Conservation (phyloP, 2,113 vertebrate genomes). For the Donacobius atricapilla region DNA sequence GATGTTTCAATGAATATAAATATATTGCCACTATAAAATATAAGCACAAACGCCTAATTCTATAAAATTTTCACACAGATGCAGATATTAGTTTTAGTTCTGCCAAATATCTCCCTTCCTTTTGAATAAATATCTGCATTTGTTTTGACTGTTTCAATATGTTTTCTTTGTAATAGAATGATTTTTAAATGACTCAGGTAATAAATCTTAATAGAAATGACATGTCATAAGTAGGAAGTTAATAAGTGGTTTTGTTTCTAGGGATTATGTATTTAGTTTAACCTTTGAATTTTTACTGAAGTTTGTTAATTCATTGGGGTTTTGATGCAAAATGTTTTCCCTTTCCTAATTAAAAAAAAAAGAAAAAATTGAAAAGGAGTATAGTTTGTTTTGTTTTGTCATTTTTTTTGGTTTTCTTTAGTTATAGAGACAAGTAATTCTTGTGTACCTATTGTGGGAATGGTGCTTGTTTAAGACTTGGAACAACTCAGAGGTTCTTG, state of each 20-base stretch:
- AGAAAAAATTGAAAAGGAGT: fast-evolving
- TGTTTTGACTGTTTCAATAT: background rate
- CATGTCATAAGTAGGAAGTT: background rate
- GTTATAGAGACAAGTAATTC: background rate
- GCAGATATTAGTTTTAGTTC: background rate
- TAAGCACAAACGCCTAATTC: background rate
- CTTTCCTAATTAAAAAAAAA: background rate
- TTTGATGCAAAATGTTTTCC: background rate
- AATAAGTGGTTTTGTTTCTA: background rate
- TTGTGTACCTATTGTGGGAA: background rate
- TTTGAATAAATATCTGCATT: background rate
- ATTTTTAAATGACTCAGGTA: background rate
- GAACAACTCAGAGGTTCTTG: background rate
- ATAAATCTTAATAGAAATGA: background rate
- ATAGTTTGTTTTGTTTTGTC: background rate
- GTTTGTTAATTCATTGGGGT: fast-evolving
- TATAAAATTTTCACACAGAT: background rate
- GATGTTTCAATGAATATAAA: background rate
- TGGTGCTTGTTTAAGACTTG: background rate
- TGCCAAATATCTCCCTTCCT: background rate
- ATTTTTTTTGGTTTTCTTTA: background rate
- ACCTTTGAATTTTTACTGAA: background rate
- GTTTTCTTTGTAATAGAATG: background rate
- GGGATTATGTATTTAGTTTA: background rate
- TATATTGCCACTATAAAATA: background rate